phyloP scores from a whole-genome alignment of 2,797 vertebrate species.

The Centroberyx gerrardi region DNA sequence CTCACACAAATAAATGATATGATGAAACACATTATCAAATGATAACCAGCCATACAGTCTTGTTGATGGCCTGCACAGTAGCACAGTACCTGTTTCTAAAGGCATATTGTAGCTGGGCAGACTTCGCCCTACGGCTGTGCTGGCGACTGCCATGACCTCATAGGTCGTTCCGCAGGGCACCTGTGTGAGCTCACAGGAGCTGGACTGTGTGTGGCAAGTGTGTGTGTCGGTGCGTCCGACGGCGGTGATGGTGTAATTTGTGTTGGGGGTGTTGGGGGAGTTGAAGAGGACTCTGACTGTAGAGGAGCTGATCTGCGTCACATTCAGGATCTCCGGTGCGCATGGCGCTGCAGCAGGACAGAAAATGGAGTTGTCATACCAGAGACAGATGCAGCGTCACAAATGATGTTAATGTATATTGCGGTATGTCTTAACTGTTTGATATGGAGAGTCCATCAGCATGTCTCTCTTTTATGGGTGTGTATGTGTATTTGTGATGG shows the following conservation, averaged over 20 bases:
- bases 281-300: conserved; percentile 85
- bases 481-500: neutral
- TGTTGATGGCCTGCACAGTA: conserved; percentile 53
- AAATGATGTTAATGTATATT: neutral
- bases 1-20: too few relatives aligned
- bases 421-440: neutral
- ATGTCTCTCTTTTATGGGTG: neutral
- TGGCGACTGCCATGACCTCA: conserved; percentile 87
- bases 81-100: conserved; percentile 90
- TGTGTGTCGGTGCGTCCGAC: conserved; percentile 74
- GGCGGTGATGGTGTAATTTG: conserved; percentile 86
- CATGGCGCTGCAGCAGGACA: conserved; percentile 87
- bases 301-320: conserved; percentile 84
- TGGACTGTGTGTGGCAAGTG: conserved; percentile 81
- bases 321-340: conserved; percentile 89
- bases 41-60: neutral
- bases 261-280: conserved; percentile 78
- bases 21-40: too few relatives aligned
- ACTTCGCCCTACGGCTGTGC: conserved; percentile 85
- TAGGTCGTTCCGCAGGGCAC: conserved; percentile 90
- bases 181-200: conserved; percentile 79
- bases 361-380: neutral
- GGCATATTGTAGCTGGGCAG: conserved; percentile 90
- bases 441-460: neutral
- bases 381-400: neutral